Conservation (phyloP, 2,888 invertebrate species). For the Physocephala rufipes region DNA sequence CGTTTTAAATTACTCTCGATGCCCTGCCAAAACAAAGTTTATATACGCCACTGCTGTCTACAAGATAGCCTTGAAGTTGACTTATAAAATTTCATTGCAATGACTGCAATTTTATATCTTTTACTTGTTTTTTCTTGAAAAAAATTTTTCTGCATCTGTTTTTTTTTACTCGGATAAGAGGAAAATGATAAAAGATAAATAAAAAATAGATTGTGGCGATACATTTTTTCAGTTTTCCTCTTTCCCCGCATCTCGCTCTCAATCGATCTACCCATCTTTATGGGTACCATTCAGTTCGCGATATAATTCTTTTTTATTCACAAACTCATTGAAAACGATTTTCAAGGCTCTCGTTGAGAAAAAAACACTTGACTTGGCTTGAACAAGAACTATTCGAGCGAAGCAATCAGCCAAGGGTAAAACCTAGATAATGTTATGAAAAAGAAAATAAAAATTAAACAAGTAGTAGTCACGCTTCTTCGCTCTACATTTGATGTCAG, state of each 20-base stretch:
- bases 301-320: neutral
- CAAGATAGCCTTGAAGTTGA: neutral
- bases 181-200: too few relatives aligned
- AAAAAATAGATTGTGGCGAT: neutral
- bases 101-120: neutral
- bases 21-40: too few relatives aligned
- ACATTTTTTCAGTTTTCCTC: neutral
- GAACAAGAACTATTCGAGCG: neutral
- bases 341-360: neutral
- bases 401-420: constrained; percentile 18
- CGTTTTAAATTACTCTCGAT: too few relatives aligned
- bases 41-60: neutral
- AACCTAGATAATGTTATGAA: neutral
- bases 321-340: constrained; percentile 5
- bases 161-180: neutral
- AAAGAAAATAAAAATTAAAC: neutral
- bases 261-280: neutral
- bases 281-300: neutral
- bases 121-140: neutral
- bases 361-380: neutral
- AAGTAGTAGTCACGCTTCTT: neutral
- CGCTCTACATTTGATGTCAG: neutral
- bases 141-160: neutral
- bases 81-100: neutral
- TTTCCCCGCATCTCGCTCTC: neutral